Evolutionary conservation across 2,888 invertebrate genomes (phyloP).

Genomic region (Agriopis aurantiaria): DNA sequence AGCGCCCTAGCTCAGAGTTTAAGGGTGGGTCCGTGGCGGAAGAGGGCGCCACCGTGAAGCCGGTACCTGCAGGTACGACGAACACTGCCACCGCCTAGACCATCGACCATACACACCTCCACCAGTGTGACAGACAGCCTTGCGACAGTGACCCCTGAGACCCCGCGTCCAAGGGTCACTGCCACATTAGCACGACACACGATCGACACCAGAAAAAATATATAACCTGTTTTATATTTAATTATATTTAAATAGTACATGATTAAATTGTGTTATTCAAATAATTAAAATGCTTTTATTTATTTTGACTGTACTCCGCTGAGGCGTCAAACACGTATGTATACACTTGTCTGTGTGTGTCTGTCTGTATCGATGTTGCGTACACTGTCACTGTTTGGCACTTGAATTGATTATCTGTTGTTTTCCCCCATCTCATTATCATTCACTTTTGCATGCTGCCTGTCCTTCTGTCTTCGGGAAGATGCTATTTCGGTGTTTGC

Average conservation of each 20-base stretch:
- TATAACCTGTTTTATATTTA: conserved; percentile 85
- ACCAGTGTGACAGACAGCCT: conserved; percentile 77
- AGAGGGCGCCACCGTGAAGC: conserved; percentile 75
- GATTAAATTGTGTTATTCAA: conserved; percentile 86
- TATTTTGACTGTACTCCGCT: conserved; percentile 85
- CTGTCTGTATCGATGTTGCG: conserved; percentile 85
- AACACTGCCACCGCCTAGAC: conserved; percentile 78
- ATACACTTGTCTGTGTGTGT: conserved; percentile 84
- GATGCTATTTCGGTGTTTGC: conserved; percentile 53
- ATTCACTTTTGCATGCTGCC: conserved; percentile 82
- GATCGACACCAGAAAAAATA: conserved; percentile 77
- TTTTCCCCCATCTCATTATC: conserved; percentile 68
- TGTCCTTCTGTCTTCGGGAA: conserved; percentile 60
- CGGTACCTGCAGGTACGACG: conserved; percentile 76
- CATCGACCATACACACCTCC: conserved; percentile 73
- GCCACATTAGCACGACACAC: conserved; percentile 82
- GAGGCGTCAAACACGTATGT: conserved; percentile 86
- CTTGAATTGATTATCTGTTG: conserved; percentile 63
- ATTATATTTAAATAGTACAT: conserved; percentile 81
- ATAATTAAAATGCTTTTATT: conserved; percentile 86
- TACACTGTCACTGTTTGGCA: conserved; percentile 82
- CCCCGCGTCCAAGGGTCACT: conserved; percentile 70
- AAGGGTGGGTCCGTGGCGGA: conserved; percentile 88
- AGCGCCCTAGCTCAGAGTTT: conserved; percentile 95
- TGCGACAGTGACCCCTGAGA: conserved; percentile 78